These are phyloP conservation scores for Dioctria linearis DNA, from an alignment of 2,888 invertebrate species.

Conservation along the genomic window DNA sequence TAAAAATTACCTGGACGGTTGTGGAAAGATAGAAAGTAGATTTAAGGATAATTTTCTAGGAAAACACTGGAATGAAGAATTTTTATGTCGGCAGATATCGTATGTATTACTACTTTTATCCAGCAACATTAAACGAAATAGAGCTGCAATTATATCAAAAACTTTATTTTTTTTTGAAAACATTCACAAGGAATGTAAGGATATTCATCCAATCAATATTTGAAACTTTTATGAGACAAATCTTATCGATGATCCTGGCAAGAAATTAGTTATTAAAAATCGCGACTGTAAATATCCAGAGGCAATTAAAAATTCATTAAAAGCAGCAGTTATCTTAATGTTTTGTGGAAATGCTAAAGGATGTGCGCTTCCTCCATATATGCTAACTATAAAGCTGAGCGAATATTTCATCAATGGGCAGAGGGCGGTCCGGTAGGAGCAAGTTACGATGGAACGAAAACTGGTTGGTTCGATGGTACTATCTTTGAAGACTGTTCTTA, in stretches of 20 bases:
- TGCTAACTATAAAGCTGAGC: not conserved
- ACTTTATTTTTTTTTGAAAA: no score
- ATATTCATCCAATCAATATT: not conserved
- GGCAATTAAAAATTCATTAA: not conserved
- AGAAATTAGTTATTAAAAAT: not conserved
- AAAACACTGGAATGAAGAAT: no score
- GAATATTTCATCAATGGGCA: not conserved
- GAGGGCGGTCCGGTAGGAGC: not conserved
- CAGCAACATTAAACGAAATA: no score
- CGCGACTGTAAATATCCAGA: conserved; percentile 1
- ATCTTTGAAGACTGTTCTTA: not conserved
- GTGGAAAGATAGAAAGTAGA: no score
- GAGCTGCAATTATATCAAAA: no score
- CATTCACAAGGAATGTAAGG: not conserved
- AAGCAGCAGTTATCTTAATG: not conserved
- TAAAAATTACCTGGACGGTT: no score
- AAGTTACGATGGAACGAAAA: not conserved
- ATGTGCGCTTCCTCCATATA: not conserved
- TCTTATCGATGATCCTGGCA: conserved; percentile 3
- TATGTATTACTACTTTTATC: no score
- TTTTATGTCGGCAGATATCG: no score
- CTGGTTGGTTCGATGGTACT: not conserved
- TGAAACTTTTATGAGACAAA: not conserved
- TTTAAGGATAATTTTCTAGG: no score
- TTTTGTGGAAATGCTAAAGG: not conserved